A percentile compares a stretch with the other conserved stretches of the same genome.
Evolutionary conservation across 2,888 invertebrate genomes (phyloP).

Genomic region (Blastobasis adustella): DNA sequence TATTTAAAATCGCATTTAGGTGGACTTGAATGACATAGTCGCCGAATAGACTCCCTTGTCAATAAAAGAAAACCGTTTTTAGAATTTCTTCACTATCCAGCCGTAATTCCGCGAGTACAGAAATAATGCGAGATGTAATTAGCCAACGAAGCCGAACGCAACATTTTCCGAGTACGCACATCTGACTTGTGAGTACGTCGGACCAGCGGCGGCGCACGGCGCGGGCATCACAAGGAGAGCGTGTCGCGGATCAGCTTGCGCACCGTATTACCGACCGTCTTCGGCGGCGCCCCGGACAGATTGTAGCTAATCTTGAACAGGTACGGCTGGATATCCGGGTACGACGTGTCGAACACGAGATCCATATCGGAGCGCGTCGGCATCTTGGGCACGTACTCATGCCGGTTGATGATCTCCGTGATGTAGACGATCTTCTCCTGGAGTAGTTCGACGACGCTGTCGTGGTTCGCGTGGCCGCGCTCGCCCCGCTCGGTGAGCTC

Average conservation of each 20-base stretch:
- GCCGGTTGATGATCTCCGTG: conserved; percentile 95
- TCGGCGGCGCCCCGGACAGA: conserved; percentile 83
- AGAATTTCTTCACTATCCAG: too few species aligned
- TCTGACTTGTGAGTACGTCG: too few species aligned
- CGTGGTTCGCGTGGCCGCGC: conserved; percentile 91
- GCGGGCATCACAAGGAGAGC: conserved; percentile 79
- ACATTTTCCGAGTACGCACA: too few species aligned
- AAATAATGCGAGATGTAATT: too few species aligned
- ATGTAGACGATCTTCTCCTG: conserved; percentile 96
- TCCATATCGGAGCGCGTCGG: conserved; percentile 94
- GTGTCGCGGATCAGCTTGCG: conserved; percentile 93
- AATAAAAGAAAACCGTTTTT: too few species aligned
- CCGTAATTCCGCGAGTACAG: too few species aligned
- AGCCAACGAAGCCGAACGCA: too few species aligned
- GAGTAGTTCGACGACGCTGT: conserved; percentile 89
- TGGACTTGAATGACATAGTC: too few species aligned
- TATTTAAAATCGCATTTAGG: too few species aligned
- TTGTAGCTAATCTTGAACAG: conserved; percentile 93
- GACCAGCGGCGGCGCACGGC: neutral
- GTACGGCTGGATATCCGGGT: conserved; percentile 96
- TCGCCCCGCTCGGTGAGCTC: conserved; percentile 91
- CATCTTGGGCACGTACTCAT: conserved; percentile 97
- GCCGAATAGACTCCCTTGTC: too few species aligned
- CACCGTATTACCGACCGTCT: conserved; percentile 91
- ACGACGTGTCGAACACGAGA: conserved; percentile 94